Percentiles rank a stretch among this genome's conserved stretches.
Conservation (phyloP, 2,888 invertebrate species). For the Alloplasta piceator region DNA sequence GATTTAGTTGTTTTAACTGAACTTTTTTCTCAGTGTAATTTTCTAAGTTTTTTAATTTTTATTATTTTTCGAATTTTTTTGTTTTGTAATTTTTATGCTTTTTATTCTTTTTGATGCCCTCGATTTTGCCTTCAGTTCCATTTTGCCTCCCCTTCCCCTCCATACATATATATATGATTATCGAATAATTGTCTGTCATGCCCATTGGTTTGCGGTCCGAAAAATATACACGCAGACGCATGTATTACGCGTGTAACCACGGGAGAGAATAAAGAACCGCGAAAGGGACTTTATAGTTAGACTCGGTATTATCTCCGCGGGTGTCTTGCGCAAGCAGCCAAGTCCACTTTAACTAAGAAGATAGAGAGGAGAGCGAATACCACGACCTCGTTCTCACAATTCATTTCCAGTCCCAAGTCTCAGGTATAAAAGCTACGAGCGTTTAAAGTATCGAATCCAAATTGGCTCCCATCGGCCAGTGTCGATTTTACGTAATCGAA, state of each 20-base stretch:
- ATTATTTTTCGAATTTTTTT: no score
- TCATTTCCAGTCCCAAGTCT: slow-evolving; percentile 46
- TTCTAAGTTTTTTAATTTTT: no score
- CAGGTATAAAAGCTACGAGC: not conserved
- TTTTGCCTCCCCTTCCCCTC: no score
- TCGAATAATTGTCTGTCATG: slow-evolving; percentile 69
- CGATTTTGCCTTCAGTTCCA: no score
- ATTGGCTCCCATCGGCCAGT: slow-evolving; percentile 5
- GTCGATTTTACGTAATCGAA: slow-evolving; percentile 62
- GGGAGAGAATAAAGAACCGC: slow-evolving; percentile 30
- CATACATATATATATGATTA: slow-evolving; percentile 67
- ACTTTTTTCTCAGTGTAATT: no score
- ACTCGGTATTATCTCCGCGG: slow-evolving; percentile 31
- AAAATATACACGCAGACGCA: not conserved
- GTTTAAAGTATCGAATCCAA: no score
- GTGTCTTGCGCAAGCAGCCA: slow-evolving; percentile 47
- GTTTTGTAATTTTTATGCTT: no score
- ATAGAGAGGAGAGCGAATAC: slow-evolving; percentile 33
- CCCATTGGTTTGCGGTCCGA: slow-evolving; percentile 61
- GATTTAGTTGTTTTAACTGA: no score
- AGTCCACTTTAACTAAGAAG: slow-evolving; percentile 5
- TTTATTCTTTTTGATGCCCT: no score
- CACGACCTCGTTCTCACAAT: slow-evolving; percentile 77
- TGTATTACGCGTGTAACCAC: not conserved
- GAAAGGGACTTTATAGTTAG: slow-evolving; percentile 16